Percentiles rank a stretch among this genome's conserved stretches.
phyloP scores from a whole-genome alignment of 2,113 vertebrate genomes.

The Etheostoma spectabile region DNA sequence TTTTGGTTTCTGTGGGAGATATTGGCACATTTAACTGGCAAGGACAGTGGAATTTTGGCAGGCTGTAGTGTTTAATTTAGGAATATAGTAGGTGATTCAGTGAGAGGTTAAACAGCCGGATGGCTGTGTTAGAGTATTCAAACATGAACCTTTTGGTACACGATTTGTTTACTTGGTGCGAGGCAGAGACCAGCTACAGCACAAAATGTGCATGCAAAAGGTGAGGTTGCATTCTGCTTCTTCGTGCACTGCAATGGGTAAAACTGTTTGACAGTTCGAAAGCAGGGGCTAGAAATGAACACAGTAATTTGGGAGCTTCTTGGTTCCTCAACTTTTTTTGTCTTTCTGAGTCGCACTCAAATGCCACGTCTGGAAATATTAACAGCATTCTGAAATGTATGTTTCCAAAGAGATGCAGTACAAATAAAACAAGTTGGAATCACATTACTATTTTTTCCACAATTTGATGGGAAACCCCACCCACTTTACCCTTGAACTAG shows the following conservation, averaged over 20 bases:
- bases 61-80: not conserved
- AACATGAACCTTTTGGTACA: conserved; percentile 9
- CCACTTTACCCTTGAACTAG: not conserved
- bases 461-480: not conserved
- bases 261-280: not conserved
- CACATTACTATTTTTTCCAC: not conserved
- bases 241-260: not conserved
- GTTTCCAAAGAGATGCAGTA: not conserved
- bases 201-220: not conserved
- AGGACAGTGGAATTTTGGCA: conserved; percentile 44
- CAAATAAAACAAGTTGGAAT: not conserved
- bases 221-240: not conserved
- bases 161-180: not conserved
- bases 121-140: not conserved
- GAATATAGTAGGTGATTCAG: conserved; percentile 47
- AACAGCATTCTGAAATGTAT: not conserved
- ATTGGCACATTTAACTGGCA: not conserved
- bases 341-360: not conserved
- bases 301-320: not conserved
- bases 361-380: not conserved
- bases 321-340: not conserved
- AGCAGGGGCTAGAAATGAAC: not conserved
- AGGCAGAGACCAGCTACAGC: not conserved
- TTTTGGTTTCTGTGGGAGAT: conserved; percentile 14
- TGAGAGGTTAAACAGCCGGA: not conserved